Conservation (phyloP, 1,140 invertebrate species). For the Diuraphis noxia region DNA sequence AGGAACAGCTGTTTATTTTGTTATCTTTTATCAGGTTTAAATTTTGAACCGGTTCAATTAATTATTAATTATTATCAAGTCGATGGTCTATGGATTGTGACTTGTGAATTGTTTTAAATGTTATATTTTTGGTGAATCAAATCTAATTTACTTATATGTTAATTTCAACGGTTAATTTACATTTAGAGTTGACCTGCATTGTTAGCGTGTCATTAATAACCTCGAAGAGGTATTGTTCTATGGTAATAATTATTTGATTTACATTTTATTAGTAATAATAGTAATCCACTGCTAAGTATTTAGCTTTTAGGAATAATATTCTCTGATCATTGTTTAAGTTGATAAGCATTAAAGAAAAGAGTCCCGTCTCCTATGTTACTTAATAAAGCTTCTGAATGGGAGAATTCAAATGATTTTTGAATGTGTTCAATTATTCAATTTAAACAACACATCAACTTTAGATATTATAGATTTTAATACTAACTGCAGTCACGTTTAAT, state of each 20-base stretch:
- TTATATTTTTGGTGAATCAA: neutral
- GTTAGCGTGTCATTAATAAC: slow-evolving; percentile 15
- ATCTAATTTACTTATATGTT: neutral
- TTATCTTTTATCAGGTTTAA: slow-evolving; percentile 16
- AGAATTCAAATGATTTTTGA: neutral
- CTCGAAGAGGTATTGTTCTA: neutral
- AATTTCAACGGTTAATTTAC: neutral
- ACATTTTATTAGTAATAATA: neutral
- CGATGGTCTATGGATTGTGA: neutral
- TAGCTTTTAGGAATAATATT: neutral
- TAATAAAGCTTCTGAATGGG: neutral
- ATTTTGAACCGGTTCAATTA: slow-evolving; percentile 25
- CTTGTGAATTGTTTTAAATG: neutral
- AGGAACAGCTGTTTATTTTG: neutral
- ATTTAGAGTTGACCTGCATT: neutral
- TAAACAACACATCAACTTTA: neutral
- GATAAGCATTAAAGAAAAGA: neutral
- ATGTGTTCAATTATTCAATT: neutral
- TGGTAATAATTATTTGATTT: slow-evolving; percentile 5
- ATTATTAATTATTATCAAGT: neutral
- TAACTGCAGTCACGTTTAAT: neutral
- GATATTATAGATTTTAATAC: neutral
- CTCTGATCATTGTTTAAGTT: neutral
- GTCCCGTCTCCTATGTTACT: neutral
- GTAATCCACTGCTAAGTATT: neutral